Evolutionary conservation across 2,888 invertebrate genomes (phyloP), one percentile per base, ranked within the genome.

Genomic region (Drosophila suboccidentalis): DNA sequence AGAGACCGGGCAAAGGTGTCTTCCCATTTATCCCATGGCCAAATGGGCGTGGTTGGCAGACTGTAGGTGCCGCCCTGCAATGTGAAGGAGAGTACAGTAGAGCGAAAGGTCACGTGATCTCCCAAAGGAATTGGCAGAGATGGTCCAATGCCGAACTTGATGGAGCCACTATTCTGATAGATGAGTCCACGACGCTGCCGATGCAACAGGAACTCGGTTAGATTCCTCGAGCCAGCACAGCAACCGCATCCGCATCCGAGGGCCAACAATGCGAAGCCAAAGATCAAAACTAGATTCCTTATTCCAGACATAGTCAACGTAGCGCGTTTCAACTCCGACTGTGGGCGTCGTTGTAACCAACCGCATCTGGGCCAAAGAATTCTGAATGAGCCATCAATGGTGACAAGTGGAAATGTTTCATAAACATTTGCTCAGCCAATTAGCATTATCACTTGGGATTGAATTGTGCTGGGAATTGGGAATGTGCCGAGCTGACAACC

Each of bases 1-100:
- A 91, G 44, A 3, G 90, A 87, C 54, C 92, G 72, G 22, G 90
- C 91, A 55, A 88, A 91, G 0, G 78, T 89, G 39, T 59, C 70
- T 57, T 91, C 90, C 92, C 92, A 92, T 70, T 90, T 91, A 36
- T 92, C 90, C 91, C 91, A 92, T 0, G 91, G 90, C 78, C 90
- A 90, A 1, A 88, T 66, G 1, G 92, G 91, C 6, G 66, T 74
- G 0, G 83, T 77, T 9, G 92, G 92, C 49, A 92, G 63, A 4
- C 49, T 70, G 53, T 91, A 91, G 44, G 81, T 82, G 3, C 91
- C 89, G 1, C 91, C 90, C 69, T 92, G 92, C n/a, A 92, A 46
- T 17, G 63, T 89, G 29, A 73, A 90, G 10, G 88, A 86, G 34
- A 87, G 87, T n/a, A 91, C 90, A 1, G 90, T n/a, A 2, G 90